Conservation (phyloP, 2,888 invertebrate species). For the Volucella zonaria region DNA sequence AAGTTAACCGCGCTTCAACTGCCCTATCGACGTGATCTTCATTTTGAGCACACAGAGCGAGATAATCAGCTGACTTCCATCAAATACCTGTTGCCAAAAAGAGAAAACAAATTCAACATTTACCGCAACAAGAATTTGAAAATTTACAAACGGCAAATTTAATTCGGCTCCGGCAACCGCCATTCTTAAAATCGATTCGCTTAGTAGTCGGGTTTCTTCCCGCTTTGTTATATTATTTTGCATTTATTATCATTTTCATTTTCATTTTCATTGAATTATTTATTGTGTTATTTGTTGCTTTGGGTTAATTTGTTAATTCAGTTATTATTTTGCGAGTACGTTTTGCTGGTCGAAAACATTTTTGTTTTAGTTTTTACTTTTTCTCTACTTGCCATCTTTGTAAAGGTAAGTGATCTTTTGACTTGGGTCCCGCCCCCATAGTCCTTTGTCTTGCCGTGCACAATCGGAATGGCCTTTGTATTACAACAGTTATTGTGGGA, state of each 20-base stretch:
- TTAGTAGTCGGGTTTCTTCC: background rate
- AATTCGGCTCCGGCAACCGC: slow-evolving; percentile 24
- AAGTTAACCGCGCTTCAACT: background rate
- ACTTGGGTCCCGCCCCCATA: background rate
- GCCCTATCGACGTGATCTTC: background rate
- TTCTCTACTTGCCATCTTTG: background rate
- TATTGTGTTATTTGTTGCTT: background rate
- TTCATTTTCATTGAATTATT: background rate
- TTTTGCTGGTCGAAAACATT: background rate
- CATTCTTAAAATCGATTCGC: background rate
- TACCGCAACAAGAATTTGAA: slow-evolving; percentile 56
- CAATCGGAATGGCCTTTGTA: slow-evolving; percentile 19
- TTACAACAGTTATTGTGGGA: slow-evolving; percentile 50
- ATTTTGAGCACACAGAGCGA: background rate
- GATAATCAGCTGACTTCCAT: slow-evolving; percentile 6
- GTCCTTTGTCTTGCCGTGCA: background rate
- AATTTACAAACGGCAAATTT: slow-evolving; percentile 51
- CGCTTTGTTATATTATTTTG: slow-evolving; percentile 2
- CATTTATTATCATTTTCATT: background rate
- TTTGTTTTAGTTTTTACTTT: background rate
- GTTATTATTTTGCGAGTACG: background rate
- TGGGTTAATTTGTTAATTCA: background rate
- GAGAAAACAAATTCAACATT: slow-evolving; percentile 15
- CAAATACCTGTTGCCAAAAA: background rate
- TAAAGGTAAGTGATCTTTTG: background rate